A percentile compares a stretch with the other conserved stretches of the same genome.
These are phyloP conservation scores for Caenorhabditis sp. DNA, from an alignment of 2,888 invertebrate genomes.

Conservation along the genomic window DNA sequence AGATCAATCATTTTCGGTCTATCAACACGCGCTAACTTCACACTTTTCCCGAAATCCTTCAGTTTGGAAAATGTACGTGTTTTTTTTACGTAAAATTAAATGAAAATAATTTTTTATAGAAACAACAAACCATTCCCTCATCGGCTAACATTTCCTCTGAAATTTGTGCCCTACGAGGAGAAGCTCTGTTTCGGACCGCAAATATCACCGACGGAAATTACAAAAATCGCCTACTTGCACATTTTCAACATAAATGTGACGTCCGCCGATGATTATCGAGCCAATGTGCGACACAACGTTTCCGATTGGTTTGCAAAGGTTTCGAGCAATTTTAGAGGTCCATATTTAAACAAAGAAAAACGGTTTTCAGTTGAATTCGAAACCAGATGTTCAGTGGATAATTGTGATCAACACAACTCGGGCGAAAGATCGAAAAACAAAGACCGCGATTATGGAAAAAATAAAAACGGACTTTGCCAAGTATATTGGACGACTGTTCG, in stretches of 20 bases:
- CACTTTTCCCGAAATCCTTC: slow-evolving; percentile 62
- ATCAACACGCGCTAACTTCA: slow-evolving; percentile 63
- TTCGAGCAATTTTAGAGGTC: no score
- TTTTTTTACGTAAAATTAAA: slow-evolving; percentile 2
- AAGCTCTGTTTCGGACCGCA: slow-evolving; percentile 61
- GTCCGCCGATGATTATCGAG: slow-evolving; percentile 74
- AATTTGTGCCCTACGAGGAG: slow-evolving; percentile 70
- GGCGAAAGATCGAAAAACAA: slow-evolving; percentile 74
- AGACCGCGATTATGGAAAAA: slow-evolving; percentile 71
- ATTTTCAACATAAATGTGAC: slow-evolving; percentile 72
- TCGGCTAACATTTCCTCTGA: slow-evolving; percentile 63
- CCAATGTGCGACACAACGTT: slow-evolving; percentile 71
- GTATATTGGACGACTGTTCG: slow-evolving; percentile 53
- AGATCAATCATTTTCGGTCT: slow-evolving; percentile 60
- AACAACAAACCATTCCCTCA: slow-evolving; percentile 64
- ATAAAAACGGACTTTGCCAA: slow-evolving; percentile 60
- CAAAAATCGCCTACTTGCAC: slow-evolving; percentile 71
- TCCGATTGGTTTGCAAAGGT: slow-evolving; percentile 77
- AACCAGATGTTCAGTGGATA: slow-evolving; percentile 73
- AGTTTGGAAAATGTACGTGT: slow-evolving; percentile 53
- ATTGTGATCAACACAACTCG: slow-evolving; percentile 74
- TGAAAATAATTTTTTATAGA: slow-evolving; percentile 48
- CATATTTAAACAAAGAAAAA: no score
- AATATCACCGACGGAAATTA: slow-evolving; percentile 50
- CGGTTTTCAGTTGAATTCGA: slow-evolving; percentile 48